phyloP scores from a whole-genome alignment of 1,140 invertebrate genomes.

The Papilio xuthus region DNA sequence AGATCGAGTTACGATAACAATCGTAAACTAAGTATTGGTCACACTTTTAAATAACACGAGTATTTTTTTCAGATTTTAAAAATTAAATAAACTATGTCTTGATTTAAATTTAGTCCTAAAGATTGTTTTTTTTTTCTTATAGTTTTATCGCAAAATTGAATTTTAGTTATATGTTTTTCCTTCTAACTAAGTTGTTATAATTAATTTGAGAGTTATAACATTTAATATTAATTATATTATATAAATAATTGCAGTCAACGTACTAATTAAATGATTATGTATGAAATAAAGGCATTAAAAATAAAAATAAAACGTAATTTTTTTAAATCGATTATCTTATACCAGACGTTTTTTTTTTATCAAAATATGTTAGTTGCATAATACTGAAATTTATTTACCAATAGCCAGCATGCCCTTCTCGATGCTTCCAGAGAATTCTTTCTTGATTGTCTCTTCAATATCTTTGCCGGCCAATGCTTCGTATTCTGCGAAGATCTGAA shows the following conservation, averaged over 20 bases:
- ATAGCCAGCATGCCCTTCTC: slow-evolving; percentile 93
- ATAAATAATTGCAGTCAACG: not conserved
- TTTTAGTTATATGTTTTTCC: too few relatives aligned
- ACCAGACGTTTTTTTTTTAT: too few relatives aligned
- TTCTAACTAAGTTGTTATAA: too few relatives aligned
- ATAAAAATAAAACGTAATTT: too few relatives aligned
- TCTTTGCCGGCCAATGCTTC: slow-evolving; percentile 88
- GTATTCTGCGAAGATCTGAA: slow-evolving; percentile 90
- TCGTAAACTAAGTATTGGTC: not conserved
- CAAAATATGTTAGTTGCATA: too few relatives aligned
- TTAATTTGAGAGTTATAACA: too few relatives aligned
- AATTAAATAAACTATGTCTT: not conserved
- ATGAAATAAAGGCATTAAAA: too few relatives aligned
- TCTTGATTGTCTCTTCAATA: slow-evolving; percentile 93
- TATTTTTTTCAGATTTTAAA: not conserved
- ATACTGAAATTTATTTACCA: slow-evolving; percentile 81
- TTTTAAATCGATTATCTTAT: too few relatives aligned
- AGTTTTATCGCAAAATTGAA: not conserved
- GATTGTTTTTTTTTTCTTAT: not conserved
- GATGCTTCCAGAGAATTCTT: slow-evolving; percentile 93
- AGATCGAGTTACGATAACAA: not conserved
- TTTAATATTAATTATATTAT: too few relatives aligned
- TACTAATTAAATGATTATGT: not conserved
- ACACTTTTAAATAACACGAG: not conserved
- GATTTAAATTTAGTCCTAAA: not conserved